A percentile compares a stretch with the other conserved stretches of the same genome.
Conservation (phyloP, 2,888 invertebrate genomes). For the Zaprionus lineosus region DNA sequence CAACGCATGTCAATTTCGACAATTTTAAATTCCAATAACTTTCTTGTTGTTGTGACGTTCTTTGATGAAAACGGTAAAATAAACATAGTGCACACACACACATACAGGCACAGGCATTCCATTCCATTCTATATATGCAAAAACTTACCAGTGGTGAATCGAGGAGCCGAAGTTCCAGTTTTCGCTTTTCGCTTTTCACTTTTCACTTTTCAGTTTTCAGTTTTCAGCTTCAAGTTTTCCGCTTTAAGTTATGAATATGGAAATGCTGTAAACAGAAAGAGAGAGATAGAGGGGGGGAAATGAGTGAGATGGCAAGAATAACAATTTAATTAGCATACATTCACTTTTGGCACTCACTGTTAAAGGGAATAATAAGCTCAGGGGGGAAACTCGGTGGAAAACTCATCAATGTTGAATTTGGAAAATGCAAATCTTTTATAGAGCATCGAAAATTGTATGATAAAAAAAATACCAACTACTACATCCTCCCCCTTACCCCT, state of each 20-base stretch:
- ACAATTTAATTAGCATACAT: constrained; percentile 62
- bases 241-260: constrained; percentile 44
- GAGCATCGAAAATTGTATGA: constrained; percentile 33
- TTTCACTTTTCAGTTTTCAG: constrained; percentile 9
- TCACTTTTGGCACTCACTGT: constrained; percentile 36
- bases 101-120: not conserved
- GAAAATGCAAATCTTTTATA: constrained; percentile 32
- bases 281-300: not conserved
- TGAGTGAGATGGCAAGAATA: not conserved
- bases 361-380: constrained; percentile 19
- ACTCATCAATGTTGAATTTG: constrained; percentile 34
- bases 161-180: constrained; percentile 14
- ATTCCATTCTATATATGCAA: not conserved
- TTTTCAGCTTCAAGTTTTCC: not conserved
- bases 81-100: constrained; percentile 23
- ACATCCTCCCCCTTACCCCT: no score
- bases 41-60: constrained; percentile 33
- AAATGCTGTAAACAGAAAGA: constrained; percentile 42
- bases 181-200: no score
- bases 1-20: constrained; percentile 65
- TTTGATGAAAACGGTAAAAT: constrained; percentile 47
- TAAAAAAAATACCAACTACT: no score
- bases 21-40: constrained; percentile 69
- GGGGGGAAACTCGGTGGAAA: not conserved
- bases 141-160: constrained; percentile 45